A percentile compares a stretch with the other conserved stretches of the same genome.
Conservation (phyloP, 2,113 vertebrate genomes). For the Reinhardtius hippoglossoides region DNA sequence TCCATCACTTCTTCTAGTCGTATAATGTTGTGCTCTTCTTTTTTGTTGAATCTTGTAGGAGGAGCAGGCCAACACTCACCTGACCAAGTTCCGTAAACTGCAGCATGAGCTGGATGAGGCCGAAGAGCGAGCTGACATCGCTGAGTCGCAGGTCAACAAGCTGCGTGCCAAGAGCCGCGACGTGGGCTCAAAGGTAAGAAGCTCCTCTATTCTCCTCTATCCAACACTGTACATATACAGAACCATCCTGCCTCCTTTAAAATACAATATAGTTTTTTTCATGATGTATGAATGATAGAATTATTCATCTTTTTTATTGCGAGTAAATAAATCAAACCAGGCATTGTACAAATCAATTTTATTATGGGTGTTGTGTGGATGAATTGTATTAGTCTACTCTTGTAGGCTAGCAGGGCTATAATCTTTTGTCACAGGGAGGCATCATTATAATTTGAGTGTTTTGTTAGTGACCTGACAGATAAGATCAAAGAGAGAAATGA, state of each 20-base stretch:
- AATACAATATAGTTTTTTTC: not conserved
- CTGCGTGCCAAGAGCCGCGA: conserved; percentile 83
- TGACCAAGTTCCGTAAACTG: conserved; percentile 83
- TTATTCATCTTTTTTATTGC: not conserved
- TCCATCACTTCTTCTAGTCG: not conserved
- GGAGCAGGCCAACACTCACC: conserved; percentile 82
- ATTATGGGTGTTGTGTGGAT: conserved; percentile 18
- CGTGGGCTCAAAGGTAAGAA: conserved; percentile 78
- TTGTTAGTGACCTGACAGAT: not conserved
- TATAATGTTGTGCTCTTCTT: not conserved
- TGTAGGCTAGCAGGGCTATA: not conserved
- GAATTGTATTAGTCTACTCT: not conserved
- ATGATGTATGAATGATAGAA: not conserved
- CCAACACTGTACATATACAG: not conserved
- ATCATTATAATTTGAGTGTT: not conserved
- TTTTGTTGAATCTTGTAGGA: conserved; percentile 67
- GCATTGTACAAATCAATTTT: conserved; percentile 27
- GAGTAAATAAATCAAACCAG: conserved; percentile 19
- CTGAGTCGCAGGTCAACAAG: conserved; percentile 87
- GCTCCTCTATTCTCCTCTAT: not conserved
- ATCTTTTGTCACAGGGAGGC: not conserved
- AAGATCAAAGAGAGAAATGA: not conserved
- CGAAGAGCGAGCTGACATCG: conserved; percentile 83
- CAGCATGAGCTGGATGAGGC: conserved; percentile 87
- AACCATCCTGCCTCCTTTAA: not conserved